A percentile compares a stretch with the other conserved stretches of the same genome.
Conservation (phyloP, 2,888 invertebrate species). For the Isotomurus palustris region DNA sequence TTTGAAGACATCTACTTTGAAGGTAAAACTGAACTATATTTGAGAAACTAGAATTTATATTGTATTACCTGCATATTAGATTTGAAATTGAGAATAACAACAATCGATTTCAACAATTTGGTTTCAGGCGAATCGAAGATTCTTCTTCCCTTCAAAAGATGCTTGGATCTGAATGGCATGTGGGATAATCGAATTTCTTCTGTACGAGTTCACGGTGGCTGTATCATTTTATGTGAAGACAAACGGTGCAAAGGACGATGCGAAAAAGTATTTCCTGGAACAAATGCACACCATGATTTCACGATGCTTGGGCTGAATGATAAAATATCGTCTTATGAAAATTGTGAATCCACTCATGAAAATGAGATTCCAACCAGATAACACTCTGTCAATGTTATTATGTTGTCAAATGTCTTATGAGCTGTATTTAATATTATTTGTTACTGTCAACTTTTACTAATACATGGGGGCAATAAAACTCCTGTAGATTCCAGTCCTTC, state of each 20-base stretch:
- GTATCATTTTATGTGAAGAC: slow-evolving; percentile 17
- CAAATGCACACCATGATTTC: slow-evolving; percentile 10
- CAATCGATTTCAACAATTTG: background rate
- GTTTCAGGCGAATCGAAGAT: slow-evolving; percentile 10
- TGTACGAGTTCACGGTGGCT: slow-evolving; percentile 11
- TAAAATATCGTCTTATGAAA: slow-evolving; percentile 10
- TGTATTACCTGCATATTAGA: background rate
- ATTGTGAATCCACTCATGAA: slow-evolving; percentile 4
- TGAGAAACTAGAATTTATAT: background rate
- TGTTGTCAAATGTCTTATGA: too few relatives aligned
- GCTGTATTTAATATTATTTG: too few relatives aligned
- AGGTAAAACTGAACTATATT: slow-evolving; percentile 10
- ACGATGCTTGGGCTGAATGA: slow-evolving; percentile 11
- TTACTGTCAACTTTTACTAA: too few relatives aligned
- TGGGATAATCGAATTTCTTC: slow-evolving; percentile 17
- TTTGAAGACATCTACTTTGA: slow-evolving; percentile 14
- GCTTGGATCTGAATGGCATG: slow-evolving; percentile 8
- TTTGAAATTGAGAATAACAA: too few relatives aligned
- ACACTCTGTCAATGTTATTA: background rate
- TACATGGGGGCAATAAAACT: too few relatives aligned
- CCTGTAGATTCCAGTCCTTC: too few relatives aligned
- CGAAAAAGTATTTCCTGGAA: slow-evolving; percentile 15
- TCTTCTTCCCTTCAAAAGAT: slow-evolving; percentile 13
- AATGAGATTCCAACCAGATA: slow-evolving; percentile 3
- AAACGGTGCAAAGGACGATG: slow-evolving; percentile 15